Conservation (phyloP, 2,797 vertebrate species). For the Eutrigla gurnardus region DNA sequence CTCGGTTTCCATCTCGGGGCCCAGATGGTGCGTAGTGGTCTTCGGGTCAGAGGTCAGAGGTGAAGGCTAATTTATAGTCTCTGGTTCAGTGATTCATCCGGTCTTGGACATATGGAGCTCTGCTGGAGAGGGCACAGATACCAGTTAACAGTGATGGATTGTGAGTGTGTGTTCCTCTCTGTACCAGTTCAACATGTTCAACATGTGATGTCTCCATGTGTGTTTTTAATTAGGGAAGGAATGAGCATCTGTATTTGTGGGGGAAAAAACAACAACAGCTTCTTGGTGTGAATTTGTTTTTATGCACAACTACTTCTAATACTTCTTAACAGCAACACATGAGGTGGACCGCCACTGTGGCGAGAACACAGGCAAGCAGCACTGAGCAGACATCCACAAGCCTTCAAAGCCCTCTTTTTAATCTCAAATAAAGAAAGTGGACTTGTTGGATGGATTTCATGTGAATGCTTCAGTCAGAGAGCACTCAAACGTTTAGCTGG, state of each 20-base stretch:
- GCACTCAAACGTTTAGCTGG: no score
- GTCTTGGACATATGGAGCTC: slow-evolving; percentile 45
- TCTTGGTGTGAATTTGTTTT: neutral
- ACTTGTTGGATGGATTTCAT: no score
- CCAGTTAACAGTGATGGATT: slow-evolving; percentile 37
- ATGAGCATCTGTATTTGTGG: neutral
- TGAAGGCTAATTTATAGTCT: slow-evolving; percentile 54
- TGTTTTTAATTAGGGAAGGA: neutral
- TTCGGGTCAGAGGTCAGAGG: slow-evolving; percentile 48
- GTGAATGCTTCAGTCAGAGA: no score
- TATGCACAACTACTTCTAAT: neutral
- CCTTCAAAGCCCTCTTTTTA: neutral
- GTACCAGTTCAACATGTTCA: neutral
- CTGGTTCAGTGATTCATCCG: slow-evolving; percentile 47
- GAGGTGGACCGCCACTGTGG: neutral
- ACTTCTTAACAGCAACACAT: neutral
- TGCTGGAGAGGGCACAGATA: slow-evolving; percentile 28
- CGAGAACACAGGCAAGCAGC: neutral
- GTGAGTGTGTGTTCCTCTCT: neutral
- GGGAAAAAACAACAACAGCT: neutral
- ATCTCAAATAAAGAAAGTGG: no score
- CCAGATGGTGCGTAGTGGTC: slow-evolving; percentile 49
- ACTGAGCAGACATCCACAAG: neutral
- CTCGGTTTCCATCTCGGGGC: neutral
- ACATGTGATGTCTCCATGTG: neutral